These are phyloP conservation scores for Chydorus sphaericus DNA, from an alignment of 2,888 invertebrate species.

Conservation along the genomic window DNA sequence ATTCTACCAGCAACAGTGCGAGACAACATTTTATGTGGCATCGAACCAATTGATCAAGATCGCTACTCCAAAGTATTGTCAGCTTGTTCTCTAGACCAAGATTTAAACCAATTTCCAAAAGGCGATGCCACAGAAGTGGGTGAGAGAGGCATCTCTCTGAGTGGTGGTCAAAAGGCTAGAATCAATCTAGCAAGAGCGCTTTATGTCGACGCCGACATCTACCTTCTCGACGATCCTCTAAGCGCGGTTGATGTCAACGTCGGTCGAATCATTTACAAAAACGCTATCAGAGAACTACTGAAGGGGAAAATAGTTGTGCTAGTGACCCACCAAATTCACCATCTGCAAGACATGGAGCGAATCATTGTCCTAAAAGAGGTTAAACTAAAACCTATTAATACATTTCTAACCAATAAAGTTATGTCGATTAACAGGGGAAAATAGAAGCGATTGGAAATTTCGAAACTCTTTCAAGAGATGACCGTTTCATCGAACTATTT, in stretches of 20 bases:
- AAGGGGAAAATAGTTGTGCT: slow-evolving; percentile 30
- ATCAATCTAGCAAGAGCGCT: slow-evolving; percentile 34
- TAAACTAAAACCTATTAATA: too few species aligned
- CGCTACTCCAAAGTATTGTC: slow-evolving; percentile 27
- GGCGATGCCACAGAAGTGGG: slow-evolving; percentile 37
- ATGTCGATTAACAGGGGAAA: too few species aligned
- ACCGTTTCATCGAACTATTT: too few species aligned
- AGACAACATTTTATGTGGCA: slow-evolving; percentile 86
- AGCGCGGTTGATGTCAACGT: slow-evolving; percentile 36
- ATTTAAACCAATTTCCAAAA: slow-evolving; percentile 31
- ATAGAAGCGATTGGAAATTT: slow-evolving; percentile 51
- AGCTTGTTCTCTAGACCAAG: slow-evolving; percentile 30
- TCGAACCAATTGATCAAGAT: slow-evolving; percentile 34
- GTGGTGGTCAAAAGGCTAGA: slow-evolving; percentile 39
- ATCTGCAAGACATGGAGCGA: slow-evolving; percentile 48
- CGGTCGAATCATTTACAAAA: slow-evolving; percentile 32
- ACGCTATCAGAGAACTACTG: slow-evolving; percentile 28
- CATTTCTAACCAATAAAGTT: too few species aligned
- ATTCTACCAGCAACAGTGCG: slow-evolving; percentile 57
- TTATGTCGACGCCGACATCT: slow-evolving; percentile 34
- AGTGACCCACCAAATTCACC: slow-evolving; percentile 69
- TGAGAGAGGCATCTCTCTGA: slow-evolving; percentile 36
- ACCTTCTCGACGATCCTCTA: slow-evolving; percentile 36
- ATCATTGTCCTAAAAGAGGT: slow-evolving; percentile 49
- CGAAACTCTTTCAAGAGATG: too few species aligned